A percentile compares a stretch with the other conserved stretches of the same genome.
These are phyloP conservation scores for Garra rufa DNA, from an alignment of 2,113 vertebrate species.

Conservation along the genomic window DNA sequence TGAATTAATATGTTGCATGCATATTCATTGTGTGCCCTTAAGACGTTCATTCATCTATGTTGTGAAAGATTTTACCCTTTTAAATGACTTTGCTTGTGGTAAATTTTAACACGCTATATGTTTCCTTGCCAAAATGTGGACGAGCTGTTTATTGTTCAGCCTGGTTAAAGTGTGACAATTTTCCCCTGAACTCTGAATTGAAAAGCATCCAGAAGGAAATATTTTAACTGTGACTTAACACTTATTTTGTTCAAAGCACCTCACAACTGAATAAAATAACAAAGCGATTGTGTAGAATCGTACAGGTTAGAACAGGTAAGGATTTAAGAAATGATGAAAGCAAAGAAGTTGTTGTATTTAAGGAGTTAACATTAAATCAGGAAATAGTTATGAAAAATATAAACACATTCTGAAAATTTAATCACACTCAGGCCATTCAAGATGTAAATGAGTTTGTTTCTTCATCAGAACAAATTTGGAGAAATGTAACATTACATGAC, in stretches of 20 bases:
- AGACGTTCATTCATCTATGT: background rate
- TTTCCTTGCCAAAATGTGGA: background rate
- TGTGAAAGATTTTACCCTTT: background rate
- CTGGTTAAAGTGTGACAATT: background rate
- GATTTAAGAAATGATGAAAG: too few species aligned
- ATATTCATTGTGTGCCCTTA: background rate
- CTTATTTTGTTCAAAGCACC: background rate
- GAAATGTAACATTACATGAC: too few species aligned
- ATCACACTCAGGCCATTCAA: too few species aligned
- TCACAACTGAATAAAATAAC: background rate
- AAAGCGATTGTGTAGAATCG: too few species aligned
- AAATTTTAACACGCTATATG: background rate
- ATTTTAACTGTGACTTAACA: background rate
- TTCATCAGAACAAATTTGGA: too few species aligned
- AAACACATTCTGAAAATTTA: too few species aligned
- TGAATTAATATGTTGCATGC: too few species aligned
- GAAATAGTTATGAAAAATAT: too few species aligned
- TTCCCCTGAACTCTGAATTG: background rate
- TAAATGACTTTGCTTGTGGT: background rate
- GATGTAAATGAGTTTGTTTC: too few species aligned
- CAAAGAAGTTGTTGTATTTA: too few species aligned
- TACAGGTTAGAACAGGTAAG: too few species aligned
- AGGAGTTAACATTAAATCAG: too few species aligned
- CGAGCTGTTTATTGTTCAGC: background rate
- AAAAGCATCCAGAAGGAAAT: background rate